Percentiles rank a stretch among this genome's conserved stretches.
These are phyloP conservation scores for Sesamia nonagrioides DNA, from an alignment of 1,140 invertebrate species.

Conservation along the genomic window DNA sequence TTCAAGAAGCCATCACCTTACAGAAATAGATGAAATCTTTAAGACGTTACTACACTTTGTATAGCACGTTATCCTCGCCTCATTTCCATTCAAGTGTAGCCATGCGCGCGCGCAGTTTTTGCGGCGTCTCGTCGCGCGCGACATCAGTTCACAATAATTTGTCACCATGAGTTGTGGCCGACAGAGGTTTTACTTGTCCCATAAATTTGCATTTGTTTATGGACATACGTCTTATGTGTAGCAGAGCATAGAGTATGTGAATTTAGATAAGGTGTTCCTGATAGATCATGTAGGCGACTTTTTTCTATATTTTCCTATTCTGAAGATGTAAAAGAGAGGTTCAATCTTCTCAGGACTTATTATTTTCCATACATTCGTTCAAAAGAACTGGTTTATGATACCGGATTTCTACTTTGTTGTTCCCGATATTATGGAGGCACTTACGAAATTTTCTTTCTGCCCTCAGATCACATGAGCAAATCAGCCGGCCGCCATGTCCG, in stretches of 20 bases:
- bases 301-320: neutral
- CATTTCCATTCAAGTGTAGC: constrained; percentile 19
- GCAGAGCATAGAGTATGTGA: neutral
- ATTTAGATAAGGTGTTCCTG: constrained; percentile 1
- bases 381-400: too few species aligned
- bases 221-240: neutral
- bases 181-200: constrained; percentile 3
- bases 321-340: too few species aligned
- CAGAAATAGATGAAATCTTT: neutral
- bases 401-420: too few species aligned
- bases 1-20: neutral
- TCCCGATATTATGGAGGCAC: neutral
- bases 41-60: neutral
- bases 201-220: constrained; percentile 45
- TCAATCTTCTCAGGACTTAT: too few species aligned
- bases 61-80: constrained; percentile 11
- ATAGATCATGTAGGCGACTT: neutral
- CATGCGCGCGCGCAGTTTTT: constrained; percentile 32
- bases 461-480: constrained; percentile 63
- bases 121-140: constrained; percentile 27
- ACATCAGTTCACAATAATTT: constrained; percentile 45
- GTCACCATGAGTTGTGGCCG: constrained; percentile 25
- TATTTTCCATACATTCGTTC: too few species aligned
- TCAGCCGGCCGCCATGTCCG: constrained; percentile 70
- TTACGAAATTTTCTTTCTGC: neutral